These are phyloP conservation scores for Ypsolopha scabrella DNA, from an alignment of 2,888 invertebrate species.

Conservation along the genomic window DNA sequence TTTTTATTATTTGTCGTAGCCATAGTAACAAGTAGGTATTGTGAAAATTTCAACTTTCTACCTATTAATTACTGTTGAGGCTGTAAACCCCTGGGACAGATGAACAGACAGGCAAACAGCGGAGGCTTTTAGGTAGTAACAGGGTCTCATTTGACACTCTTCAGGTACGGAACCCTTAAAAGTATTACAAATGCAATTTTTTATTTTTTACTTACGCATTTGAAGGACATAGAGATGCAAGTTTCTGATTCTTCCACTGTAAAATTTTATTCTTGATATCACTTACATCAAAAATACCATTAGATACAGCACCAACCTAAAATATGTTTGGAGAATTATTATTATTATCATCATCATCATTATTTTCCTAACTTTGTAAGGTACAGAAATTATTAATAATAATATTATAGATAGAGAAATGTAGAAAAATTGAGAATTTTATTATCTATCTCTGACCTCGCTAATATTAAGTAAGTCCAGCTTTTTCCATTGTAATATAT, in stretches of 20 bases:
- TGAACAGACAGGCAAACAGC: too few species aligned
- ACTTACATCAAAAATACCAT: conserved; percentile 54
- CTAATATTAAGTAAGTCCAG: conserved; percentile 44
- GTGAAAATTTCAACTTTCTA: too few species aligned
- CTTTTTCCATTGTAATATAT: conserved; percentile 53
- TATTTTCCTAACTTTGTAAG: too few species aligned
- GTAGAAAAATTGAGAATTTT: background rate
- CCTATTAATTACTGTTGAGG: too few species aligned
- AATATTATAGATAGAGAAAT: conserved; percentile 4
- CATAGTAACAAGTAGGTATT: too few species aligned
- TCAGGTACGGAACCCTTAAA: background rate
- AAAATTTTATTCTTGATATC: conserved; percentile 61
- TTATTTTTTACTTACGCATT: conserved; percentile 41
- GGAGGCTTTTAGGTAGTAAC: too few species aligned
- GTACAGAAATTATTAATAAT: too few species aligned
- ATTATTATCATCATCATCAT: too few species aligned
- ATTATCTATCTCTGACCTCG: conserved; percentile 35
- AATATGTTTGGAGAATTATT: background rate
- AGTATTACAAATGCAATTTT: background rate
- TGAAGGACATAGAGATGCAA: conserved; percentile 50
- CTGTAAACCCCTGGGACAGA: too few species aligned
- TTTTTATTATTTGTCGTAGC: too few species aligned
- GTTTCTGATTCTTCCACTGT: conserved; percentile 61
- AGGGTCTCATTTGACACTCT: too few species aligned
- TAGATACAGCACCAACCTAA: conserved; percentile 44